Conservation (phyloP, 2,888 invertebrate genomes). For the Drosophila macrospina region DNA sequence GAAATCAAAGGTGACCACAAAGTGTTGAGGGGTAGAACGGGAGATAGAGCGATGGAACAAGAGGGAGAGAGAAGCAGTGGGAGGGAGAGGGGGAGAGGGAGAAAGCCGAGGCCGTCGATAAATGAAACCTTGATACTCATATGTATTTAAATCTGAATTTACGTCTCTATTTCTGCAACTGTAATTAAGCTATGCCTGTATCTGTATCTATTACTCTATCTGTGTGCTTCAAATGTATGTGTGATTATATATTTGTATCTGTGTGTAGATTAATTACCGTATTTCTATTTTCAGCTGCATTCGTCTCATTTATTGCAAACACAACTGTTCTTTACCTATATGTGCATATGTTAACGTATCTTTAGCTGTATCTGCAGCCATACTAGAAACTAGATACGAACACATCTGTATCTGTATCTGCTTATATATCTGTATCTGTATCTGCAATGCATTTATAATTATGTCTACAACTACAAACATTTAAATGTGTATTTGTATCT, state of each 20-base stretch:
- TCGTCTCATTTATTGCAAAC: not conserved
- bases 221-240: not conserved
- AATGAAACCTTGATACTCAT: not conserved
- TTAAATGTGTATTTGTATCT: too few relatives aligned
- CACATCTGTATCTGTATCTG: too few relatives aligned
- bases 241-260: not conserved
- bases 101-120: not conserved
- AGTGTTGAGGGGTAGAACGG: slow-evolving; percentile 1
- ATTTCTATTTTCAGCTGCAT: not conserved
- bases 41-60: not conserved
- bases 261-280: not conserved
- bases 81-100: not conserved
- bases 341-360: not conserved
- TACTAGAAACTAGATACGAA: not conserved
- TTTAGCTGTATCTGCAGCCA: not conserved
- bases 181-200: not conserved
- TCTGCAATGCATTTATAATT: not conserved
- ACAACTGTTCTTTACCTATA: not conserved
- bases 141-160: slow-evolving; percentile 6
- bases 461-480: too few relatives aligned
- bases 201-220: not conserved
- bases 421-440: not conserved
- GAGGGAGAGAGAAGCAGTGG: not conserved
- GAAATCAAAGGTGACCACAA: slow-evolving; percentile 42
- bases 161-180: slow-evolving; percentile 3